These are phyloP conservation scores for Trachymyrmex cornetzi DNA, from an alignment of 1,140 invertebrate species.

Conservation along the genomic window DNA sequence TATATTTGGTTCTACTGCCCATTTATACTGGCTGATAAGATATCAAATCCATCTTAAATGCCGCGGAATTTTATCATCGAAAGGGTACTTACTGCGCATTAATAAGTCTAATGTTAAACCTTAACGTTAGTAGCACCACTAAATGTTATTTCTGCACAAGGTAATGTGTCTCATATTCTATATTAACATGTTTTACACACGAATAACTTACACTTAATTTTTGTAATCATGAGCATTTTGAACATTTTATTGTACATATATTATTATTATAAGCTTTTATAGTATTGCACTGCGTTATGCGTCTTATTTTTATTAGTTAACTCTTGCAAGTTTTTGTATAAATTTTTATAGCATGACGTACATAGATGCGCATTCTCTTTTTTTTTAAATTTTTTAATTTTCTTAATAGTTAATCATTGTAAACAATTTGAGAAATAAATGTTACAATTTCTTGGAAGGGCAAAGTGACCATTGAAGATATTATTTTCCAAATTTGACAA, in stretches of 20 bases:
- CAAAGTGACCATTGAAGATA: neutral
- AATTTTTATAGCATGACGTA: conserved; percentile 21
- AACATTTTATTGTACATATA: conserved; percentile 20
- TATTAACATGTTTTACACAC: neutral
- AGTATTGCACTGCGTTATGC: neutral
- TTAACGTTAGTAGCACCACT: conserved; percentile 30
- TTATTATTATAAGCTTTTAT: neutral
- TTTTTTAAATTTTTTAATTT: neutral
- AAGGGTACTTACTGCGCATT: conserved; percentile 91
- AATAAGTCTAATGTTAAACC: conserved; percentile 67
- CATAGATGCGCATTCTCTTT: neutral
- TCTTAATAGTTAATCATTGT: neutral
- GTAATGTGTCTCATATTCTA: conserved; percentile 8
- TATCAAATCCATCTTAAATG: conserved; percentile 96
- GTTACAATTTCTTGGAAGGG: neutral
- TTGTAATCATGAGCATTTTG: neutral
- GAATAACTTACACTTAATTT: neutral
- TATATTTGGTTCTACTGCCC: conserved; percentile 85
- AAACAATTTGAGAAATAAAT: conserved; percentile 2
- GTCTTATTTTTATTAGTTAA: neutral
- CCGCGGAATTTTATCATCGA: conserved; percentile 94
- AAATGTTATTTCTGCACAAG: conserved; percentile 18
- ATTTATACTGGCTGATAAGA: conserved; percentile 91
- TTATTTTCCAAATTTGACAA: neutral
- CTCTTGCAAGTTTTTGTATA: conserved; percentile 23